Base-by-base conservation (phyloP, 2,797 vertebrate species). In the Lacerta bilineata region DNA sequence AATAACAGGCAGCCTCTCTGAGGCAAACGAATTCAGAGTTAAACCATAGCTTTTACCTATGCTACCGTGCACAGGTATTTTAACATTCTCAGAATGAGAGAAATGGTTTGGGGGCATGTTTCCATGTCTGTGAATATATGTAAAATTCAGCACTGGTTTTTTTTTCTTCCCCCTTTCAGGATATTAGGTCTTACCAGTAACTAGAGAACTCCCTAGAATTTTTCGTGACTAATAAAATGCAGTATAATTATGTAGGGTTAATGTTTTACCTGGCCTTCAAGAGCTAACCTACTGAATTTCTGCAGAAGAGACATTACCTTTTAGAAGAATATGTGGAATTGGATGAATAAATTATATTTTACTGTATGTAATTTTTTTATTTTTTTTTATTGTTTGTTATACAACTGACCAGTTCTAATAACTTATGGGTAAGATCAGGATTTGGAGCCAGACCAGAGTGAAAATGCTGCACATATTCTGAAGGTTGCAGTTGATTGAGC, bases 21-120 rank as follows among this genome's bases (percentile, higher is more conserved):
- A 95, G 91, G 72, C 39, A 95, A 91, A 79, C 79, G 93, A 94
- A 94, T 88, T 90, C 83, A 86, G 88, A 93, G 69, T 93, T 93
- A 88, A 91, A 13, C 18, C 27, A 90, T 39, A 78, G 72, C 78
- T 64, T 59, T 20, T 84, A 27, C 82, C 71, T 50, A 76, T 85
- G n/a, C 39, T 83, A 20, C 59, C 11, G 46, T 79, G 15, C 87
- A 91, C 43, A 84, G 36, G 41, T 69, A 90, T 29, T 76, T 27
- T 33, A 79, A 33, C 3, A 3, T 0, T 76, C 43, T 86, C 86
- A 75, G 59, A 87, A 94, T 88, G 84, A 46, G 2, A 1, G 2
- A 75, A 84, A 90, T 64, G 43, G 89, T 91, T 76, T 25, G 36
- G 85, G 18, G 17, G 10, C 17, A 86, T n/a, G 20, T n/a, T 55